Evolutionary conservation across 2,888 invertebrate genomes (phyloP).

Genomic region (Zonitis immaculata): DNA sequence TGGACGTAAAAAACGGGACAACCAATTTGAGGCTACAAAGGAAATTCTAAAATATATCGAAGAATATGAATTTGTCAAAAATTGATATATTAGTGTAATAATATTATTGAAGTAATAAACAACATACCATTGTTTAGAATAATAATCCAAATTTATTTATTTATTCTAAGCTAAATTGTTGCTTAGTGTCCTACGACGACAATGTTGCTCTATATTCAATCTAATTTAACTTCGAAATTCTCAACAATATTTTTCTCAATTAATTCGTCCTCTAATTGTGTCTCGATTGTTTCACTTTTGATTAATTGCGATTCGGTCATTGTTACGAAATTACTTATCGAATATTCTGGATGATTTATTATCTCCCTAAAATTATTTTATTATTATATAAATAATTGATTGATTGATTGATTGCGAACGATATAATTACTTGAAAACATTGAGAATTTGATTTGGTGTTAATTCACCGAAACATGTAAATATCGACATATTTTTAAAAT

Average conservation of each 20-base stretch:
- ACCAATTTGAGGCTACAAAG: constrained; percentile 27
- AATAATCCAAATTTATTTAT: background rate
- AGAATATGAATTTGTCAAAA: constrained; percentile 29
- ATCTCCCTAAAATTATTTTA: constrained; percentile 40
- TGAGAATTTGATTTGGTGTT: constrained; percentile 57
- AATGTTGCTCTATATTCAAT: no score
- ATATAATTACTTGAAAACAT: constrained; percentile 54
- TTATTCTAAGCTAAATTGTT: background rate
- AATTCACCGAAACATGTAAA: constrained; percentile 70
- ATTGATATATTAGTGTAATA: no score
- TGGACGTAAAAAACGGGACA: constrained; percentile 33
- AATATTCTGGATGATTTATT: constrained; percentile 62
- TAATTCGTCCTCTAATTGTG: constrained; percentile 24
- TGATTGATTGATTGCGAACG: no score
- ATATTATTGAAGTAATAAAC: background rate
- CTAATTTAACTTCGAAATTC: constrained; percentile 14
- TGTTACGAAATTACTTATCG: constrained; percentile 59
- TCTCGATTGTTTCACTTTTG: constrained; percentile 48
- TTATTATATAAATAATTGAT: no score
- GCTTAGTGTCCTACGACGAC: no score
- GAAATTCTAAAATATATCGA: constrained; percentile 40
- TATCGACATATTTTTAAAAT: constrained; percentile 58
- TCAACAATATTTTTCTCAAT: constrained; percentile 20
- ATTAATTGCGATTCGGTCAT: constrained; percentile 61
- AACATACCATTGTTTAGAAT: background rate